Evolutionary conservation across 2,113 vertebrate species (phyloP).

Genomic region (Sturnira hondurensis): DNA sequence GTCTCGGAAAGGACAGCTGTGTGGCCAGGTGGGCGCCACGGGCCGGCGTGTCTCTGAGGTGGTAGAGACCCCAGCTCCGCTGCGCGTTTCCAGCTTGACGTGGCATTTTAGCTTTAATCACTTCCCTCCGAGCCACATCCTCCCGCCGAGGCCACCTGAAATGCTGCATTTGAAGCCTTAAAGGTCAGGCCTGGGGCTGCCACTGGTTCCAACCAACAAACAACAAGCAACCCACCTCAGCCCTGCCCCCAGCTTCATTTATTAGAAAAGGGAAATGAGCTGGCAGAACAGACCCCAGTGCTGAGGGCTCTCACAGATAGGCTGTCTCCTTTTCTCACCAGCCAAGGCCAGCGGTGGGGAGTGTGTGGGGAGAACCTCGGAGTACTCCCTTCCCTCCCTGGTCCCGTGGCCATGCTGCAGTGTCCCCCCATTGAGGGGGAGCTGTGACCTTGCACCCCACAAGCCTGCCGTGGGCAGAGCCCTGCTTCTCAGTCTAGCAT

Average conservation of each 20-base stretch:
- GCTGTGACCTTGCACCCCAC: neutral
- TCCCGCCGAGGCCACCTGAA: neutral
- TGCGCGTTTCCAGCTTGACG: neutral
- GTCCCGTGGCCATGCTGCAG: neutral
- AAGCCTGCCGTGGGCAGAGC: neutral
- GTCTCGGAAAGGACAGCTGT: neutral
- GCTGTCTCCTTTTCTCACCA: neutral
- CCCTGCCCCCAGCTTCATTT: constrained; percentile 1
- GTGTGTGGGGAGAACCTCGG: neutral
- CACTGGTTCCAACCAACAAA: constrained; percentile 30
- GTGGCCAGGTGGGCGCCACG: neutral
- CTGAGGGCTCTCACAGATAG: neutral
- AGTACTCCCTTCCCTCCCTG: neutral
- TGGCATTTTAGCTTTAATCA: constrained; percentile 63
- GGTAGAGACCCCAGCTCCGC: neutral
- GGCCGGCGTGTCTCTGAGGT: neutral
- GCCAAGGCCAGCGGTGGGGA: neutral
- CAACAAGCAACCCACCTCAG: constrained; percentile 15
- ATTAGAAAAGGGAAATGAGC: neutral
- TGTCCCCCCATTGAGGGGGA: neutral
- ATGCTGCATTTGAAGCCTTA: constrained; percentile 63
- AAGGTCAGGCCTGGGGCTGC: constrained; percentile 70
- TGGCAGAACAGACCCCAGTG: neutral
- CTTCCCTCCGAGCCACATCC: neutral
- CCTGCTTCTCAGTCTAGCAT: neutral